These are phyloP conservation scores for Esox niger DNA, from an alignment of 2,113 vertebrate genomes.

Conservation along the genomic window DNA sequence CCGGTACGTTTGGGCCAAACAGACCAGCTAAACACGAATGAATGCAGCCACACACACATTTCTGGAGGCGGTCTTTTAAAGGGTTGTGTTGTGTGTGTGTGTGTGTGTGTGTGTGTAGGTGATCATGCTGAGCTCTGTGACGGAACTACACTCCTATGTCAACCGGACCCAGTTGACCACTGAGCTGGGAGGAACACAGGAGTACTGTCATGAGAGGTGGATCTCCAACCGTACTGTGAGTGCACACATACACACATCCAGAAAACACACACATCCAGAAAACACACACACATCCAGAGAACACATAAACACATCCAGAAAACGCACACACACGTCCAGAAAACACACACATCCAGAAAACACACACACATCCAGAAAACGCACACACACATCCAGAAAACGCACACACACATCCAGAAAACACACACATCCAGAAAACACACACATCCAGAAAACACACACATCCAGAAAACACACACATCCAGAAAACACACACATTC, in stretches of 20 bases:
- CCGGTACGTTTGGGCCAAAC: conserved; percentile 77
- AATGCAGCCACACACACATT: no score
- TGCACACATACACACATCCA: conserved; percentile 4
- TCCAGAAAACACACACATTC: not conserved
- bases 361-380: no score
- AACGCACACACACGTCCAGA: conserved; percentile 3
- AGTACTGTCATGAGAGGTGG: conserved; percentile 95
- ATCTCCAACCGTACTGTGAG: conserved; percentile 89
- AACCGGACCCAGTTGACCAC: conserved; percentile 90
- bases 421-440: not conserved
- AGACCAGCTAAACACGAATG: no score
- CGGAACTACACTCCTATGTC: conserved; percentile 92
- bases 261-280: not conserved
- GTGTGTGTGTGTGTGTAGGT: conserved; percentile 70
- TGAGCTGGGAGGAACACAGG: conserved; percentile 92
- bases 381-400: no score
- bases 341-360: no score
- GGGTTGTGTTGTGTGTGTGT: conserved; percentile 8
- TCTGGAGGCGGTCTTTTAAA: not conserved
- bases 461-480: conserved; percentile 1
- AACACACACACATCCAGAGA: not conserved
- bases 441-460: not conserved
- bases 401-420: not conserved
- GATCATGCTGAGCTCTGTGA: conserved; percentile 96
- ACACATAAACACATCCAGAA: no score